Base-by-base conservation (phyloP, 2,888 invertebrate species). In the Branchinecta sandiegonensis region DNA sequence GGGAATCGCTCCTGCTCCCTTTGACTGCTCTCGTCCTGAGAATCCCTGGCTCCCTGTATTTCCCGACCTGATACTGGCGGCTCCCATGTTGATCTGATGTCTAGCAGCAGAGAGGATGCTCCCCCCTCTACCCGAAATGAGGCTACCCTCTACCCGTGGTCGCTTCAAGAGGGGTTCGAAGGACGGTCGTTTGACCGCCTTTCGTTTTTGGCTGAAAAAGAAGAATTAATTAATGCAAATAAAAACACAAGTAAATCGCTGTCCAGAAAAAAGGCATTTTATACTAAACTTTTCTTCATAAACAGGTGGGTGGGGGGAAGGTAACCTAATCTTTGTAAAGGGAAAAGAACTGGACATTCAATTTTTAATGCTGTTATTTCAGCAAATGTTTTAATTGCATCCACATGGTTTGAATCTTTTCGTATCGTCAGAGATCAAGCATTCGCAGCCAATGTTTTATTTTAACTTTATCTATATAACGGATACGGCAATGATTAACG, bases 101-200 rank as follows among this genome's bases (percentile, higher is more conserved):
- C 63, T 8, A n/a, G 63, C 63, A 10, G 63, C 63, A 9, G 63
- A 56, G 0, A 56, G 23, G 63, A 56, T 56, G 23, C 63, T 56
- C 10, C 63, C 63, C 8, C 63, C 63, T 56, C 63, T n/a, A 23
- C 63, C 63, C n/a, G 63, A 56, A 17, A 56, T 56, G n/a, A 56
- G 23, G 63, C 63, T 56, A 17, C 63, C 63, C 63, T 56, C 63
- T 10, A 56, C n/a, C n/a, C 63, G 63, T 9, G 63, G 63, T 17
- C 63, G 63, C 23, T 56, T 56, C 10, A 56, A 9, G n/a, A 23
- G 9, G n/a, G 63, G 63, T 56, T 56, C 63, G 10, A 56, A 56
- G n/a, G 23, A 17, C 9, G 63, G 23, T 9, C 63, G 63, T 56
- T 56, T 56, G 63, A 23, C 63, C 9, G 63, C 23, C 23, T 23